A percentile compares a stretch with the other conserved stretches of the same genome.
Conservation (phyloP, 2,113 vertebrate genomes). For the Mionectes macconnelli region DNA sequence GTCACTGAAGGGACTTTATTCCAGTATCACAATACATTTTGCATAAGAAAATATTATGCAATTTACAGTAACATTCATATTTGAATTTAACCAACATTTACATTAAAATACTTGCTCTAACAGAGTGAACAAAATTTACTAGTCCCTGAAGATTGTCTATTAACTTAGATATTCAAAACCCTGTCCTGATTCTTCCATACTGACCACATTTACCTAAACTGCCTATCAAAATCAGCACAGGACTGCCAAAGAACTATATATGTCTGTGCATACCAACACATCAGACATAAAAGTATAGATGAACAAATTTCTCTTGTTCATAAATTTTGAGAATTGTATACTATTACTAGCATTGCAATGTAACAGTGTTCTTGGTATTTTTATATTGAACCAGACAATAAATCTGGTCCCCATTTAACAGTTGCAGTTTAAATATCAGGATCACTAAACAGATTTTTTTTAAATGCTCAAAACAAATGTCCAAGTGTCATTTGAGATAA, state of each 20-base stretch:
- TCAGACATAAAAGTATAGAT: not conserved
- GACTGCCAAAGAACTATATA: not conserved
- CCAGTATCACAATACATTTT: not conserved
- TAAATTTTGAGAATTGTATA: not conserved
- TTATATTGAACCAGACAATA: not conserved
- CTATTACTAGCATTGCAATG: not conserved
- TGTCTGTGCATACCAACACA: not conserved
- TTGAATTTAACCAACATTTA: not conserved
- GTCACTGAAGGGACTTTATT: not conserved
- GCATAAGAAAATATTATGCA: not conserved
- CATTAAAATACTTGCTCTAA: not conserved
- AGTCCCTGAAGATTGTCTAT: not conserved
- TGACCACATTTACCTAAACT: not conserved
- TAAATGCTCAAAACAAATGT: too few relatives aligned
- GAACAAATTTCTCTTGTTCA: not conserved
- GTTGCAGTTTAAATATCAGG: not conserved
- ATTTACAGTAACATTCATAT: not conserved
- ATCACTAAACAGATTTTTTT: not conserved
- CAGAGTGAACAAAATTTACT: not conserved
- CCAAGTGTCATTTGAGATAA: not conserved
- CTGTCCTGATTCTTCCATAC: not conserved
- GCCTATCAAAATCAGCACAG: not conserved
- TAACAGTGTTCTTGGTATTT: not conserved
- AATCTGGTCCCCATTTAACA: not conserved
- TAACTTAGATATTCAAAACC: not conserved